A percentile compares a stretch with the other conserved stretches of the same genome.
Evolutionary conservation across 2,888 invertebrate species (phyloP).

Genomic region (Stenodera caucasica): DNA sequence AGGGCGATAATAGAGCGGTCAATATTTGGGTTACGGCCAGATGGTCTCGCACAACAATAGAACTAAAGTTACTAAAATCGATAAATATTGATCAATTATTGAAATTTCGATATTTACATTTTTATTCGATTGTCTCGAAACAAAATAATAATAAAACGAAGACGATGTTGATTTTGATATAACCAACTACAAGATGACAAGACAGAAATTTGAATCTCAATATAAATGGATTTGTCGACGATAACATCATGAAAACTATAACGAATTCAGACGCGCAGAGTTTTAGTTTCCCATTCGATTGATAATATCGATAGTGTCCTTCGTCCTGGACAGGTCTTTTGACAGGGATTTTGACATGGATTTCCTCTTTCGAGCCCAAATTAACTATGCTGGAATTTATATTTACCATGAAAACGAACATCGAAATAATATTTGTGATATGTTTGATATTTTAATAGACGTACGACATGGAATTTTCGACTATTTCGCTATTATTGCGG

Average conservation of each 20-base stretch:
- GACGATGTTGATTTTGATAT: background rate
- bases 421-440: no score
- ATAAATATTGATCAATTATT: background rate
- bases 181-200: conserved; percentile 43
- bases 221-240: conserved; percentile 54
- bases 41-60: background rate
- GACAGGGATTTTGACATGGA: conserved; percentile 49
- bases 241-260: conserved; percentile 49
- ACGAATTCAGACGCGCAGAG: conserved; percentile 43
- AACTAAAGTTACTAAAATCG: background rate
- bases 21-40: conserved; percentile 1
- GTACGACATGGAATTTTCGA: no score
- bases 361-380: conserved; percentile 49
- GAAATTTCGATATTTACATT: background rate
- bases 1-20: background rate
- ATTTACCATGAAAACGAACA: conserved; percentile 20
- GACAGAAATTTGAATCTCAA: conserved; percentile 54
- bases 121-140: background rate
- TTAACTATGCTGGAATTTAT: conserved; percentile 50
- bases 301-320: conserved; percentile 51
- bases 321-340: conserved; percentile 39
- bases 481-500: no score
- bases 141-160: background rate
- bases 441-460: no score
- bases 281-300: conserved; percentile 40